phyloP scores from a whole-genome alignment of 2,797 vertebrate genomes.

The Allobates femoralis region DNA sequence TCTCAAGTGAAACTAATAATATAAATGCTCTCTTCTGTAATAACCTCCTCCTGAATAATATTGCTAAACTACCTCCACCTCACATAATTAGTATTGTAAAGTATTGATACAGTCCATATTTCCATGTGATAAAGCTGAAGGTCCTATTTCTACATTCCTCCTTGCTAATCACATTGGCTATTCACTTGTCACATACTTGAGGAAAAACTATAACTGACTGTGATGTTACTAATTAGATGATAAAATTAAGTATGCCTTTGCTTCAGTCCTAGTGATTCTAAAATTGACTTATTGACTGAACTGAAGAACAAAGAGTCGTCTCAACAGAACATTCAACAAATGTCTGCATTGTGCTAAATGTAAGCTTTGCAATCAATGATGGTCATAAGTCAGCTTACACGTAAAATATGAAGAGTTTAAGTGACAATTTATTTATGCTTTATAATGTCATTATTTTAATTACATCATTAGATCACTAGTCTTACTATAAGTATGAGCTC shows the following conservation, averaged over 20 bases:
- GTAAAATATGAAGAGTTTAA: not conserved
- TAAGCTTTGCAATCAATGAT: not conserved
- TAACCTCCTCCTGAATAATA: not conserved
- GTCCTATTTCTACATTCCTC: conserved; percentile 13
- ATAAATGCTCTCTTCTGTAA: not conserved
- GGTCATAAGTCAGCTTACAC: not conserved
- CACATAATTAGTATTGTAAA: not conserved
- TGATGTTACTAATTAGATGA: conserved; percentile 38
- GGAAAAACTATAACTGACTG: conserved; percentile 25
- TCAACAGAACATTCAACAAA: not conserved
- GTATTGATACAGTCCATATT: not conserved
- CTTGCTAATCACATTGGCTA: not conserved
- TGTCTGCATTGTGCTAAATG: not conserved
- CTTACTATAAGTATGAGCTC: no score
- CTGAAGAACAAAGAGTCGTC: not conserved
- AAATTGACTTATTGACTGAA: conserved; percentile 31
- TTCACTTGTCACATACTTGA: not conserved
- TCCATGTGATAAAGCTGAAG: conserved; percentile 2
- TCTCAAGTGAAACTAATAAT: not conserved
- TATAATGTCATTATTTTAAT: not conserved
- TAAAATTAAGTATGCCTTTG: conserved; percentile 8
- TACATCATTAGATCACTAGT: not conserved
- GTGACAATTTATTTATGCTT: not conserved
- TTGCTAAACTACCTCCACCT: not conserved
- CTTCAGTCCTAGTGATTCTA: not conserved